phyloP scores from a whole-genome alignment of 2,797 vertebrate genomes.

The Xerus rutilus region DNA sequence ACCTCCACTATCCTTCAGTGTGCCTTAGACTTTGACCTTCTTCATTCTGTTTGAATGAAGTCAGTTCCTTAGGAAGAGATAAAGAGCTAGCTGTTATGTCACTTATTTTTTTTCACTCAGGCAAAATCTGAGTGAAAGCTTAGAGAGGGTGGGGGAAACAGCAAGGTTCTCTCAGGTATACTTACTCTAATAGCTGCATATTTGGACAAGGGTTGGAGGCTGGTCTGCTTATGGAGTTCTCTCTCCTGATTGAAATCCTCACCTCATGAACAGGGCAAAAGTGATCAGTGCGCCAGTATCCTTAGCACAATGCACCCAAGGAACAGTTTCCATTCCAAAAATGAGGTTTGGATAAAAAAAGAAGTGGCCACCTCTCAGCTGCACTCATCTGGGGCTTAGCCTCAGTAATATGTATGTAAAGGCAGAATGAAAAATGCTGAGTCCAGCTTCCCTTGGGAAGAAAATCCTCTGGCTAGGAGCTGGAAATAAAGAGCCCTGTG shows the following conservation, averaged over 20 bases:
- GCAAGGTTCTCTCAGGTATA: neutral
- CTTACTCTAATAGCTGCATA: neutral
- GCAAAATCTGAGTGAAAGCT: neutral
- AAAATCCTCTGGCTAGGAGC: neutral
- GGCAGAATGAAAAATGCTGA: neutral
- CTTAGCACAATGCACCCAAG: neutral
- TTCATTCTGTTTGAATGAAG: neutral
- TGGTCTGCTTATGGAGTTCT: neutral
- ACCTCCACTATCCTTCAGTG: neutral
- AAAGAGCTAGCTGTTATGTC: neutral
- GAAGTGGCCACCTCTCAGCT: neutral
- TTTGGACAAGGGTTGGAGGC: neutral
- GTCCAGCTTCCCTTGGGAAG: neutral
- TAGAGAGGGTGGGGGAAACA: neutral
- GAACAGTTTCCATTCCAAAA: neutral
- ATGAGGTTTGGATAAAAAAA: neutral
- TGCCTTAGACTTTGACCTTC: neutral
- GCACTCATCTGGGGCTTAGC: neutral
- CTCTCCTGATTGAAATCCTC: neutral
- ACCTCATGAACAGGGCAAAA: neutral
- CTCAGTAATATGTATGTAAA: neutral
- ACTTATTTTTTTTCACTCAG: neutral
- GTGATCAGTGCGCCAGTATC: neutral
- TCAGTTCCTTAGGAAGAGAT: neutral
- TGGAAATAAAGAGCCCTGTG: neutral